Percentiles rank a stretch among this genome's conserved stretches.
Conservation (phyloP, 2,888 invertebrate genomes). For the Drosophila birchii region DNA sequence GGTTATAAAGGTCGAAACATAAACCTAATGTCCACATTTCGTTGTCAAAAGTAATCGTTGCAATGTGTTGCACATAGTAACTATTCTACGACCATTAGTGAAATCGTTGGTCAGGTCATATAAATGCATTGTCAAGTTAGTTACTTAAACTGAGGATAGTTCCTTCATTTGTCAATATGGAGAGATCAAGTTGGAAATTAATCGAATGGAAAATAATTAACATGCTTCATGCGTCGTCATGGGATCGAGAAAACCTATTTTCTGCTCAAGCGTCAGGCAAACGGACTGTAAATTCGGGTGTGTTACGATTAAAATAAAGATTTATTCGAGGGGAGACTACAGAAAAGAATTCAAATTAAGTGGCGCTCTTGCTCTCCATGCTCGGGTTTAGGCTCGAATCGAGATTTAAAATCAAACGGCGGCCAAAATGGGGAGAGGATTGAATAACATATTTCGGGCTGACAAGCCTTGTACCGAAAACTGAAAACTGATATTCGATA, state of each 20-base stretch:
- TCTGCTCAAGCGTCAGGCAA: slow-evolving; percentile 36
- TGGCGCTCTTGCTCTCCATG: slow-evolving; percentile 3
- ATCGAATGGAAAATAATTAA: slow-evolving; percentile 24
- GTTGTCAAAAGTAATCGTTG: slow-evolving; percentile 57
- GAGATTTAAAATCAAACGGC: slow-evolving; percentile 35
- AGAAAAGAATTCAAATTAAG: slow-evolving; percentile 42
- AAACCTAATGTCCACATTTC: slow-evolving; percentile 50
- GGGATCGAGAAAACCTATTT: slow-evolving; percentile 10
- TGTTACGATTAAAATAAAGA: slow-evolving; percentile 11
- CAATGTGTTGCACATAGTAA: slow-evolving; percentile 3
- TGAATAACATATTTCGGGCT: slow-evolving; percentile 17
- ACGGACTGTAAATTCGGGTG: slow-evolving; percentile 19
- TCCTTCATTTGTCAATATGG: slow-evolving; percentile 11
- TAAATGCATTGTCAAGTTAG: slow-evolving; percentile 38
- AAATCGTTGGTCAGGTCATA: slow-evolving; percentile 14
- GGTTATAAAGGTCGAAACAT: slow-evolving; percentile 52
- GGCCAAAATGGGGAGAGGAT: slow-evolving; percentile 11
- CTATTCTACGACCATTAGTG: slow-evolving; percentile 19
- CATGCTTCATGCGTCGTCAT: slow-evolving; percentile 40
- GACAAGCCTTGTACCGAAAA: slow-evolving; percentile 13
- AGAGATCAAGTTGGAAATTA: slow-evolving; percentile 30
- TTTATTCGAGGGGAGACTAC: slow-evolving; percentile 39
- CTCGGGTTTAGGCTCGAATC: slow-evolving; percentile 3
- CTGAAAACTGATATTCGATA: slow-evolving; percentile 26
- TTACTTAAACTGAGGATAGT: slow-evolving; percentile 3